Conservation (phyloP, 2,888 invertebrate genomes). For the Drosophila falleni region DNA sequence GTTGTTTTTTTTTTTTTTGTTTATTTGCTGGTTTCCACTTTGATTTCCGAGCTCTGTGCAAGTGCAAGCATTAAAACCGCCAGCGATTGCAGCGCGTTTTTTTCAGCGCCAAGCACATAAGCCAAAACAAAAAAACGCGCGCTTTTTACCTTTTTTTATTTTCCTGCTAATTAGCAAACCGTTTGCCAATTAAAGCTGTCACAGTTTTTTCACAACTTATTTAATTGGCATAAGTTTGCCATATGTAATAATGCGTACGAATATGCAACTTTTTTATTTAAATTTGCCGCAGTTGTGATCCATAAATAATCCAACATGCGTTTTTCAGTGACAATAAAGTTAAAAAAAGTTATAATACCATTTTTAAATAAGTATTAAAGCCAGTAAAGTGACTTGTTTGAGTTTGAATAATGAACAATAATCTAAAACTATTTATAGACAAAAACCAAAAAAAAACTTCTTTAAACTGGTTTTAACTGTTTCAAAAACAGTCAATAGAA, state of each 20-base stretch:
- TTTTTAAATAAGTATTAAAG: neutral
- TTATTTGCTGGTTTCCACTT: slow-evolving; percentile 63
- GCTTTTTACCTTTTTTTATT: slow-evolving; percentile 7
- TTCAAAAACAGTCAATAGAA: too few species aligned
- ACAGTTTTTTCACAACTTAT: neutral
- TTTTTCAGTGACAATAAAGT: neutral
- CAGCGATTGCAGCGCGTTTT: slow-evolving; percentile 25
- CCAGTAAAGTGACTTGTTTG: neutral
- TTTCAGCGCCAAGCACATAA: neutral
- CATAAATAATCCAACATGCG: neutral
- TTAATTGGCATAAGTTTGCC: slow-evolving; percentile 10
- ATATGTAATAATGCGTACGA: neutral
- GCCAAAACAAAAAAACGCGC: neutral
- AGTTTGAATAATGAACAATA: neutral
- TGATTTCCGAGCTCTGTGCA: slow-evolving; percentile 54
- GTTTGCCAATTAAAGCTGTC: slow-evolving; percentile 2
- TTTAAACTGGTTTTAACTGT: neutral
- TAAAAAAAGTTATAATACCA: neutral
- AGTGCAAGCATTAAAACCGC: slow-evolving; percentile 42
- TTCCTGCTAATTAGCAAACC: slow-evolving; percentile 1
- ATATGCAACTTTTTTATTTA: neutral
- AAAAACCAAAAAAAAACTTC: neutral
- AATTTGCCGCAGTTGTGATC: neutral
- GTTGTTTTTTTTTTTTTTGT: slow-evolving; percentile 54
- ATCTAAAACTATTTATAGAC: neutral